These are phyloP conservation scores for Xenus cinereus DNA, from an alignment of 2,113 vertebrate species.

Conservation along the genomic window DNA sequence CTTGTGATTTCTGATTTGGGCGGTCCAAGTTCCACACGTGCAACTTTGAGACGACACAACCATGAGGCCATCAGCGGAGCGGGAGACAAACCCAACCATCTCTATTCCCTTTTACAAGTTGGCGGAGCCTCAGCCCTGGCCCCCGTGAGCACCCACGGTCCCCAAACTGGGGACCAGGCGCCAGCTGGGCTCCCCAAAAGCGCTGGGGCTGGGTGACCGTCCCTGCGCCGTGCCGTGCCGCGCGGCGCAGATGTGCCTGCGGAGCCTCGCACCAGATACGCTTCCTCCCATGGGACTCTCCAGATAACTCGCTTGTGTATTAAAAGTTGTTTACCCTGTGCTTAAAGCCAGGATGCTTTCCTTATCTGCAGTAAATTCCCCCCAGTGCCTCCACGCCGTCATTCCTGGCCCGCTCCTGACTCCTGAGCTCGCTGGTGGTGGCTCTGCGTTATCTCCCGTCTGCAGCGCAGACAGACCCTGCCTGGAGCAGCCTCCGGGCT, in stretches of 20 bases:
- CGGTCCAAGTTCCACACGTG: background rate
- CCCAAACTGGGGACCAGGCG: background rate
- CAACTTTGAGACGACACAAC: background rate
- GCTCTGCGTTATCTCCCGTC: conserved; percentile 51
- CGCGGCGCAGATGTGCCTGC: rapidly evolving
- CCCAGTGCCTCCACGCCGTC: background rate
- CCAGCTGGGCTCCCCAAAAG: background rate
- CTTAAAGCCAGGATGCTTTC: conserved; percentile 55
- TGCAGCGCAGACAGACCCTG: conserved; percentile 4
- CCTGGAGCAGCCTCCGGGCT: conserved; percentile 30
- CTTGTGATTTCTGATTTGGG: background rate
- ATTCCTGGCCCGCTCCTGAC: background rate
- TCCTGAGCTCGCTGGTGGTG: background rate
- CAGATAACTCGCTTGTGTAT: conserved; percentile 15
- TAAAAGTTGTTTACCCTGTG: conserved; percentile 29
- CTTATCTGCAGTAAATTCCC: conserved; percentile 46
- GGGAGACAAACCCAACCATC: background rate
- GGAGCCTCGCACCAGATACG: background rate
- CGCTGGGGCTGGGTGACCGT: rapidly evolving
- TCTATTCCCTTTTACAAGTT: background rate
- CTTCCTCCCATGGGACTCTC: conserved; percentile 25
- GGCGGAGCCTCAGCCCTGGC: background rate
- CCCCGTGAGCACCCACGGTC: rapidly evolving
- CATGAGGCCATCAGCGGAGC: background rate
- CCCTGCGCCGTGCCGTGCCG: background rate